Base-by-base conservation (phyloP, 2,888 invertebrate species). In the Doris montereyensis region DNA sequence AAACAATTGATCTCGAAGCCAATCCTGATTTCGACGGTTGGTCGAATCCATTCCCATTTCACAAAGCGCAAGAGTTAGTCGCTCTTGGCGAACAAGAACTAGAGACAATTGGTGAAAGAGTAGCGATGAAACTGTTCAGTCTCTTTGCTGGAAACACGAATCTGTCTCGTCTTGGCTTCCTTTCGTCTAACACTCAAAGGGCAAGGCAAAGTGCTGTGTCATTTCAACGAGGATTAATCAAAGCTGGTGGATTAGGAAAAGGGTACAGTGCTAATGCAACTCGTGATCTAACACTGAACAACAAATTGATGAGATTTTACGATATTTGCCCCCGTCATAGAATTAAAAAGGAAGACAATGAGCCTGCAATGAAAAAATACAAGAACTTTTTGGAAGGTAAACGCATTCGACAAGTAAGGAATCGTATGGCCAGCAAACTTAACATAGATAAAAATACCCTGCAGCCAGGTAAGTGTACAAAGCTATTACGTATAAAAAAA, bases 131-230 rank as follows among this genome's bases (percentile, higher is more conserved):
- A 26, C 86, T 87, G 72, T 84, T 83, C 24, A 76, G 84, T 13
- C 74, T 89, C 17, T 85, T 88, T 73, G 78, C 83, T 10, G 85
- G 84, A 26, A 82, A 82, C 60, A 80, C 83, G 28, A n/a, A n/a
- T n/a, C 32, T 84, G 0, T 77, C 83, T 5, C 81, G 84, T 70
- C 85, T 89, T 60, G 78, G 84, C 30, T 88, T 90, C 80, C 84
- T 88, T 60, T 85, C 87, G 3, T 90, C 90, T 1, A 87, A 87
- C 68, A 88, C 86, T 80, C 84, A 87, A 58, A 82, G 91, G 77
- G 88, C 89, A n/a, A 83, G 83, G 74, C 86, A 87, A 73, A 91
- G 91, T 81, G 88, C 88, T 34, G 77, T 82, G n/a, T 85, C 87
- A 13, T 90, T 90, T 82, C 85, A 87, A 80, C 85, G 87, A 78